These are phyloP conservation scores for Tachuris rubrigastra DNA, from an alignment of 2,113 vertebrate genomes.

Conservation along the genomic window DNA sequence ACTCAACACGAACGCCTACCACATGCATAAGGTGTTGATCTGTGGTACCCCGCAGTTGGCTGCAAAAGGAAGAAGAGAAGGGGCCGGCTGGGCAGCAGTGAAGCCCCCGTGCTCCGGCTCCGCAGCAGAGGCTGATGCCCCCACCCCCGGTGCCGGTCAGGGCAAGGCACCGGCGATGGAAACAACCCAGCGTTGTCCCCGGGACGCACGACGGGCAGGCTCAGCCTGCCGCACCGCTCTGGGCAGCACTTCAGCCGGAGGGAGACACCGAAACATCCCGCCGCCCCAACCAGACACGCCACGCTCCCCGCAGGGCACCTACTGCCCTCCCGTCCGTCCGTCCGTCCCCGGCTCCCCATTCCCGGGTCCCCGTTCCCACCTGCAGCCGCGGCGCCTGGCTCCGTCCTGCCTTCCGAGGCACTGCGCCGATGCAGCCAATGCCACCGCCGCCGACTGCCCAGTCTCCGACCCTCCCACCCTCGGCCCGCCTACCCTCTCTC, in stretches of 20 bases:
- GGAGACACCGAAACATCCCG: neutral
- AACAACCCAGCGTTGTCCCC: neutral
- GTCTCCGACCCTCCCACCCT: neutral
- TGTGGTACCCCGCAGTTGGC: rapidly evolving
- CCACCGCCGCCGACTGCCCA: neutral
- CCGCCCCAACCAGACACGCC: neutral
- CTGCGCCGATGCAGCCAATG: rapidly evolving
- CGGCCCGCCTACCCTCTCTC: neutral
- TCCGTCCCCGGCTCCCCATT: neutral
- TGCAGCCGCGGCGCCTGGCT: rapidly evolving
- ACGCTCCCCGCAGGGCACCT: rapidly evolving
- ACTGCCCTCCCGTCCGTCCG: too few relatives aligned
- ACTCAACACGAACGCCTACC: neutral
- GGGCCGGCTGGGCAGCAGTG: too few relatives aligned
- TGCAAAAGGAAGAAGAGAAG: neutral
- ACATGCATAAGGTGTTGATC: rapidly evolving
- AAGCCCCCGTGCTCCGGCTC: neutral
- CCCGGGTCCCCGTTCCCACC: neutral
- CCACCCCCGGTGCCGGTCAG: rapidly evolving
- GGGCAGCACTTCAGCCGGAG: neutral
- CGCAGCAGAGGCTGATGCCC: neutral
- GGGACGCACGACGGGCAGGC: neutral
- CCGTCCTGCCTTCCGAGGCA: neutral
- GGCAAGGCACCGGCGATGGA: neutral
- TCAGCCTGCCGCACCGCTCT: neutral